phyloP scores from a whole-genome alignment of 2,113 vertebrate genomes.

The Rhynchomys soricoides region DNA sequence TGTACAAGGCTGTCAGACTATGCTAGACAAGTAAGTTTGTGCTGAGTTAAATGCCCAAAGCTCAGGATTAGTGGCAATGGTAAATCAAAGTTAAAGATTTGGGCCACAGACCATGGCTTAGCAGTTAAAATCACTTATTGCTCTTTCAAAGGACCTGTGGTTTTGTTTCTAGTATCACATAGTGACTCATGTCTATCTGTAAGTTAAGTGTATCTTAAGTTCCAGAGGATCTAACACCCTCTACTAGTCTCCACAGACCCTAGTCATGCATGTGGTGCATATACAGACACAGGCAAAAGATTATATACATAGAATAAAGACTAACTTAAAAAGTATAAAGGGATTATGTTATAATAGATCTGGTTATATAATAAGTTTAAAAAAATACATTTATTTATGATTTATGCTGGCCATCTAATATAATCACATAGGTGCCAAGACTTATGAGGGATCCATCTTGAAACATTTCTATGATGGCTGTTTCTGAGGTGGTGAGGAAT shows the following conservation, averaged over 20 bases:
- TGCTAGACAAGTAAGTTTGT: neutral
- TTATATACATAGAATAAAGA: neutral
- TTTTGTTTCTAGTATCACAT: neutral
- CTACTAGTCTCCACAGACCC: neutral
- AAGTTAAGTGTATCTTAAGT: neutral
- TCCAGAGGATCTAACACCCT: neutral
- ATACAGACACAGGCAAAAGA: neutral
- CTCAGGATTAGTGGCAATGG: neutral
- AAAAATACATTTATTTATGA: slow-evolving; percentile 18
- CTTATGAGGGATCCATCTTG: neutral
- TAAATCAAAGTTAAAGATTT: neutral
- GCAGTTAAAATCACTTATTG: neutral
- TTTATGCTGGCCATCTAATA: neutral
- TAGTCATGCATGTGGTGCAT: neutral
- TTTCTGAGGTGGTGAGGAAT: neutral
- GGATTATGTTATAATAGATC: neutral
- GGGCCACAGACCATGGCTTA: neutral
- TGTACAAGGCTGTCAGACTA: neutral
- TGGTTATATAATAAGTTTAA: slow-evolving; percentile 19
- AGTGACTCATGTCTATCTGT: neutral
- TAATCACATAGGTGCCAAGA: neutral
- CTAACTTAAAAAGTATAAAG: neutral
- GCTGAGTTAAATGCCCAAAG: neutral
- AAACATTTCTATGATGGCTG: neutral
- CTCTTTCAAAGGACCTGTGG: neutral